Evolutionary conservation across 2,797 vertebrate genomes (phyloP).

Genomic region (Agapornis canus): DNA sequence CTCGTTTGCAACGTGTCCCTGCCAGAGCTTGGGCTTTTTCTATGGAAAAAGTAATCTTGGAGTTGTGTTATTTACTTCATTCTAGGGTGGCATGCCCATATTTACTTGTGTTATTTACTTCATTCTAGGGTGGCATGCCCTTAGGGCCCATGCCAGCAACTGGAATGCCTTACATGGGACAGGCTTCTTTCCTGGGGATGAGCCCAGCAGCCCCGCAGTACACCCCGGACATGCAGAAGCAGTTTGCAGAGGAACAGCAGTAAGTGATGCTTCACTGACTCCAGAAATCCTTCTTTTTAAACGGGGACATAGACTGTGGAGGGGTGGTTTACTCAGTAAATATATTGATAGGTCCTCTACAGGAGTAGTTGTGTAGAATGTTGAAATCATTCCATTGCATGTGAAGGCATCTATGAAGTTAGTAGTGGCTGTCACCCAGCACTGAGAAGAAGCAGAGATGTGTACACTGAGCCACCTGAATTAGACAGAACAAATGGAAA

Average conservation of each 20-base stretch:
- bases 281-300: background rate
- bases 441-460: background rate
- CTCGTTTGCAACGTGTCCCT: fast-evolving
- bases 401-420: background rate
- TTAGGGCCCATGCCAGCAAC: slow-evolving; percentile 87
- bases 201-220: slow-evolving; percentile 88
- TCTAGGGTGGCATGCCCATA: slow-evolving; percentile 90
- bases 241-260: slow-evolving; percentile 98
- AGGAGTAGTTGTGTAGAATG: background rate
- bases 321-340: no score
- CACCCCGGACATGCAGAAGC: slow-evolving; percentile 93
- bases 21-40: background rate
- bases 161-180: slow-evolving; percentile 91
- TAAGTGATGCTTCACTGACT: slow-evolving; percentile 70
- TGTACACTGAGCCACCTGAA: background rate
- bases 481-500: background rate
- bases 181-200: slow-evolving; percentile 91
- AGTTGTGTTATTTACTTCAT: background rate
- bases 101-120: background rate
- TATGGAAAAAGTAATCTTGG: fast-evolving
- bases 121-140: slow-evolving; percentile 87
- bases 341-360: background rate
- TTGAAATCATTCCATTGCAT: background rate
- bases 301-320: background rate
- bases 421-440: background rate